Percentiles rank a stretch among this genome's conserved stretches.
Conservation (phyloP, 2,113 vertebrate species). For the Acinonyx jubatus region DNA sequence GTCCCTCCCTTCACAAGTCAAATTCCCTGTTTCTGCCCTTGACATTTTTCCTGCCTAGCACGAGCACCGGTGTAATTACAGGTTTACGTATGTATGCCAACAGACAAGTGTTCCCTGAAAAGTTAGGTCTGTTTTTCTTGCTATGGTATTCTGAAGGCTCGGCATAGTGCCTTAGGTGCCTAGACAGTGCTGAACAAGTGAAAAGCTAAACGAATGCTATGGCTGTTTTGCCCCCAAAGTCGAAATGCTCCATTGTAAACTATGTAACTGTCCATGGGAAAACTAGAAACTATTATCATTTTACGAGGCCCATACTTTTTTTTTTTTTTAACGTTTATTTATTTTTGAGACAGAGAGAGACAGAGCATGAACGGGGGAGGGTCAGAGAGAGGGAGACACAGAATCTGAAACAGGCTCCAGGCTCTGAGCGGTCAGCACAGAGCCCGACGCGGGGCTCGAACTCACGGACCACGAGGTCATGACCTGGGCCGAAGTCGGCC, state of each 20-base stretch:
- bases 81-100: background rate
- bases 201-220: background rate
- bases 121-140: background rate
- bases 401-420: too few species aligned
- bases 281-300: background rate
- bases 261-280: background rate
- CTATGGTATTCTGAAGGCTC: background rate
- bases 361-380: too few species aligned
- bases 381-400: too few species aligned
- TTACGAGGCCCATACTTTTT: background rate
- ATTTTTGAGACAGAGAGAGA: too few species aligned
- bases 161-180: background rate
- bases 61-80: too few species aligned
- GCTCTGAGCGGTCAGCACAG: too few species aligned
- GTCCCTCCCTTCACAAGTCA: background rate
- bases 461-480: too few species aligned
- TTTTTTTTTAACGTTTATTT: too few species aligned
- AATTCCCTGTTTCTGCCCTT: background rate
- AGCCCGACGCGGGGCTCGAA: too few species aligned
- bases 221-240: background rate
- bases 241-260: background rate
- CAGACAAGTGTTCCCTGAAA: background rate
- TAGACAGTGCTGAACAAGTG: background rate
- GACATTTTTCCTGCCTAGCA: background rate
- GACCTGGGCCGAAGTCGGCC: too few species aligned